phyloP scores from a whole-genome alignment of 2,113 vertebrate species.

The Paraplagusia blochii region DNA sequence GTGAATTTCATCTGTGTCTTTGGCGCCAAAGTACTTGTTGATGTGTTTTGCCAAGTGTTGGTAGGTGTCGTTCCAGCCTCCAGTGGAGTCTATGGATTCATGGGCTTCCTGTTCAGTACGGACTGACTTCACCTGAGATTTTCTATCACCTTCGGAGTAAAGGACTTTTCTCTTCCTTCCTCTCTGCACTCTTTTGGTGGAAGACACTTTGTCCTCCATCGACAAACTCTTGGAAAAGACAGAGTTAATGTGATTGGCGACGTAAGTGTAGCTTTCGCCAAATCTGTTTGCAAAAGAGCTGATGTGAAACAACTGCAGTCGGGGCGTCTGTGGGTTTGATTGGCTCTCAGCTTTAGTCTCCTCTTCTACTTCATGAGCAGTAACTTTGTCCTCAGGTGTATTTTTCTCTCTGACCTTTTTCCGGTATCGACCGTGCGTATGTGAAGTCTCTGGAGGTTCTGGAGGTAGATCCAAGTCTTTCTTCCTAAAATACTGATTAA shows the following conservation, averaged over 20 bases:
- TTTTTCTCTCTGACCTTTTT: conserved; percentile 18
- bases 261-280: conserved; percentile 70
- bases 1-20: conserved; percentile 40
- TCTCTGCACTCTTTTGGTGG: conserved; percentile 3
- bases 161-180: conserved; percentile 34
- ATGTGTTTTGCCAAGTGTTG: conserved; percentile 65
- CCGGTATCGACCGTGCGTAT: conserved; percentile 36
- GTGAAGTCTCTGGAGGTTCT: conserved; percentile 27
- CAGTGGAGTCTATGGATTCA: conserved; percentile 7
- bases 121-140: conserved; percentile 2
- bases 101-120: conserved; percentile 1
- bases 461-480: conserved; percentile 32
- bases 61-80: conserved; percentile 63
- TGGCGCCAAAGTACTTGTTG: conserved; percentile 73
- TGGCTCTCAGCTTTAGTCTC: conserved; percentile 7
- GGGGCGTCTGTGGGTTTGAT: conserved; percentile 12
- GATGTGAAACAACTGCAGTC: conserved; percentile 67
- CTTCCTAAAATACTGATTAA: conserved; percentile 65
- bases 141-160: conserved; percentile 1
- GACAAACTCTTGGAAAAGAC: conserved; percentile 41
- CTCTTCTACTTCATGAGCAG: conserved; percentile 1
- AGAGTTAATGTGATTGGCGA: conserved; percentile 72
- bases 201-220: conserved; percentile 1
- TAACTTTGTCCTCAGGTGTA: conserved; percentile 8
- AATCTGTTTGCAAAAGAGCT: conserved; percentile 67